Percentiles rank a stretch among this genome's conserved stretches.
Conservation (phyloP, 2,113 vertebrate genomes). For the Rhinopomastus cyanomelas region DNA sequence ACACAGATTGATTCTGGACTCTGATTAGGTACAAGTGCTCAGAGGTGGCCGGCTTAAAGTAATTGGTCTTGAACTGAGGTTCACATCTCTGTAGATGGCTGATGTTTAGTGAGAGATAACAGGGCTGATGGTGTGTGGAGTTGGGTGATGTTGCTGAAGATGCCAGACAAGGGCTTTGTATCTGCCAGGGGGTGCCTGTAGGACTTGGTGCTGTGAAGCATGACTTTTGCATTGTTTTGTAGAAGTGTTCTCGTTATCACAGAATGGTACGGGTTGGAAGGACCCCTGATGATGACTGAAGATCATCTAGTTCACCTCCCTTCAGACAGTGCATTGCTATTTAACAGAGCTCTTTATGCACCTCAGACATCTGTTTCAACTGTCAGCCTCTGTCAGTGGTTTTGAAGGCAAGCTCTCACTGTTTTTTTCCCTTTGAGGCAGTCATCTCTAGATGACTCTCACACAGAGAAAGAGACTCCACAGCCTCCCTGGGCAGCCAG, state of each 20-base stretch:
- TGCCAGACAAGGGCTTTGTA: background rate
- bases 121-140: background rate
- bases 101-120: background rate
- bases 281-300: no score
- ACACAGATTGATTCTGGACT: background rate
- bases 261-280: no score
- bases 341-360: background rate
- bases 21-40: background rate
- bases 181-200: background rate
- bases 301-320: no score
- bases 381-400: background rate
- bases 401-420: background rate
- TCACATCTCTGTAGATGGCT: rapidly evolving
- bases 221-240: background rate
- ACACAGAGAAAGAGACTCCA: no score
- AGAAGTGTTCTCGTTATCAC: background rate
- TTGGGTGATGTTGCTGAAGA: rapidly evolving
- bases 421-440: background rate
- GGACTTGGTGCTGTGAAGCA: background rate
- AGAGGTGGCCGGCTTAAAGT: background rate
- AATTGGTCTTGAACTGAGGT: background rate
- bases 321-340: background rate
- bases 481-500: no score
- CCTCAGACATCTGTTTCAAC: background rate
- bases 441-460: no score